Base-by-base conservation (phyloP, 2,797 vertebrate species). In the Notolabrus celidotus region DNA sequence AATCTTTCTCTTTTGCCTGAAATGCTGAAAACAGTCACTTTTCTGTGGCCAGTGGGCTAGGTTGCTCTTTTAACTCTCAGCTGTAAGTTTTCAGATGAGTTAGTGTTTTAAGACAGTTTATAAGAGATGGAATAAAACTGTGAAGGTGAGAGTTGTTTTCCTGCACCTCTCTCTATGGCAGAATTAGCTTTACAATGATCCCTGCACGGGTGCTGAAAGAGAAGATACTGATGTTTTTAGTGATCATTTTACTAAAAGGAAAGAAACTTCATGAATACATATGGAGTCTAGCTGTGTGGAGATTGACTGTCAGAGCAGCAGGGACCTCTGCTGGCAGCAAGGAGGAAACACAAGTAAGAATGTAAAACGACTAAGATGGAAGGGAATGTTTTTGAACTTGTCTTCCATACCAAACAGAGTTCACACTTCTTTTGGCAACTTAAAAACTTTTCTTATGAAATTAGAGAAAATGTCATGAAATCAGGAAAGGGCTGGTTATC, bases 291-390 rank as follows among this genome's bases (percentile, higher is more conserved):
- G 4, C 20, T 19, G 17, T 16, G 15, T 33, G 57, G 36, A 3
- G 20, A 39, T 7, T 12, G 15, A 56, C 65, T 61, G 10, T 67
- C 43, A 81, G 61, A 84, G 59, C 77, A 77, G 57, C 73, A 88
- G 15, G 75, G 91, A 84, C 90, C 85, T 89, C 90, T 92, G 54
- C 71, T 93, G 92, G 86, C 54, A 17, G 31, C 2, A 7, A 1
- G 15, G 10, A 50, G 33, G 46, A 79, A 80, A 42, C 75, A 16
- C 66, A 72, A n/a, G 1, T 58, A 34, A 12, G 36, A 36, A 10
- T 34, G 34, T 36, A 14, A 36, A n/a, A n/a, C n/a, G n/a, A n/a
- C n/a, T n/a, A 33, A 3, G 7, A 3, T 33, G 2, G 8, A 33
- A 33, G 33, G 33, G 33, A 11, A 33, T 8, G 33, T 33, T 8